Evolutionary conservation across 2,888 invertebrate genomes (phyloP).

Genomic region (Mythimna albipuncta): DNA sequence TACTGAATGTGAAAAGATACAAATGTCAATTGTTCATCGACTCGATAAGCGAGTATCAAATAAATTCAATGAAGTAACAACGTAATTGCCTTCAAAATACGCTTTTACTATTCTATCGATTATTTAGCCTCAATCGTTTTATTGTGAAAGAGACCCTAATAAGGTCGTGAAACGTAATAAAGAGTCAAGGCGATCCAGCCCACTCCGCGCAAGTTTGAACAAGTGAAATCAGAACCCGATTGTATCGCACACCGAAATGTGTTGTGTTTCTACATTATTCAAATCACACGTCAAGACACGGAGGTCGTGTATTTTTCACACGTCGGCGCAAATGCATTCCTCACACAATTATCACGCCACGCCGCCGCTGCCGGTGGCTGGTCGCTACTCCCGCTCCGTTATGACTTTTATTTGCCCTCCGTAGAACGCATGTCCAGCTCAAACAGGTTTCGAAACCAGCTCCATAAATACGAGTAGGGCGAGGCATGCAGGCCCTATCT

Average conservation of each 20-base stretch:
- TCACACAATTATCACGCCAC: conserved; percentile 76
- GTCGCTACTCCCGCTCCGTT: conserved; percentile 80
- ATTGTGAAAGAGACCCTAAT: conserved; percentile 61
- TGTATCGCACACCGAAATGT: conserved; percentile 46
- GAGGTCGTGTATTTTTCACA: conserved; percentile 70
- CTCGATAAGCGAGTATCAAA: conserved; percentile 29
- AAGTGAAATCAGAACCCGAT: conserved; percentile 59
- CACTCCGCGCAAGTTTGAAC: conserved; percentile 56
- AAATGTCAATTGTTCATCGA: conserved; percentile 45
- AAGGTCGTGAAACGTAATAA: conserved; percentile 53
- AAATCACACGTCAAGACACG: conserved; percentile 65
- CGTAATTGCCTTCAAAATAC: conserved; percentile 49
- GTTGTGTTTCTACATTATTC: conserved; percentile 57
- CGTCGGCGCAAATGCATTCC: conserved; percentile 78
- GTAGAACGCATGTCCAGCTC: conserved; percentile 70
- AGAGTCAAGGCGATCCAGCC: conserved; percentile 57
- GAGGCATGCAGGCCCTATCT: conserved; percentile 77
- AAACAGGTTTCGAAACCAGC: conserved; percentile 77
- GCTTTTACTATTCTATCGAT: conserved; percentile 56
- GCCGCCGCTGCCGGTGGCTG: conserved; percentile 24
- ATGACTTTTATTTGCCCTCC: conserved; percentile 86
- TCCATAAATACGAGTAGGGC: conserved; percentile 77
- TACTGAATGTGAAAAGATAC: conserved; percentile 33
- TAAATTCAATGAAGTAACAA: conserved; percentile 37
- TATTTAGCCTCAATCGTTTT: conserved; percentile 50